Conservation (phyloP, 1,140 invertebrate genomes). For the Theocolax elegans region DNA sequence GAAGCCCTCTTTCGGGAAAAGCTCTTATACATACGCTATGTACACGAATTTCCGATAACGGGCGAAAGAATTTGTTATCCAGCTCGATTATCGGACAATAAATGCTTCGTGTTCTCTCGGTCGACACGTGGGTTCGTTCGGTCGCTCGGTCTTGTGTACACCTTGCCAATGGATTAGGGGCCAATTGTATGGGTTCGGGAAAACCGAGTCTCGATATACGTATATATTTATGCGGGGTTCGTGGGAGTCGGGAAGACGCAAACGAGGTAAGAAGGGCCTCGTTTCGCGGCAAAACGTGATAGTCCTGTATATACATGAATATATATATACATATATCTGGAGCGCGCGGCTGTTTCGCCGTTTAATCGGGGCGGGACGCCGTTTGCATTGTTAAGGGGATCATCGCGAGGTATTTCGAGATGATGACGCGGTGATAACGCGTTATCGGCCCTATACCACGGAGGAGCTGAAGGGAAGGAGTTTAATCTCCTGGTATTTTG, state of each 20-base stretch:
- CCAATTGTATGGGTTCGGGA: no score
- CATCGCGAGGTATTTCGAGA: slow-evolving; percentile 7
- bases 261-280: slow-evolving; percentile 16
- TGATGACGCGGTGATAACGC: neutral
- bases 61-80: slow-evolving; percentile 13
- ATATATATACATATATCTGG: no score
- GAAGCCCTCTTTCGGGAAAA: no score
- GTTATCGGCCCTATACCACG: neutral
- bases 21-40: no score
- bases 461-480: neutral
- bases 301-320: no score
- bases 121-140: no score
- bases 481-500: no score
- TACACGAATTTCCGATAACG: no score
- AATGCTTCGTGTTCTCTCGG: neutral
- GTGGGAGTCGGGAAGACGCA: neutral
- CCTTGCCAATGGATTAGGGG: no score
- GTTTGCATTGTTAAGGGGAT: slow-evolving; percentile 22
- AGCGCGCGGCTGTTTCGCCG: no score
- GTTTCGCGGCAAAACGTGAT: no score
- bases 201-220: no score
- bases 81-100: slow-evolving; percentile 6
- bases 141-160: neutral
- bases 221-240: slow-evolving; percentile 3
- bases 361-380: neutral